phyloP scores from a whole-genome alignment of 1,140 invertebrate species.

The Polyergus mexicanus region DNA sequence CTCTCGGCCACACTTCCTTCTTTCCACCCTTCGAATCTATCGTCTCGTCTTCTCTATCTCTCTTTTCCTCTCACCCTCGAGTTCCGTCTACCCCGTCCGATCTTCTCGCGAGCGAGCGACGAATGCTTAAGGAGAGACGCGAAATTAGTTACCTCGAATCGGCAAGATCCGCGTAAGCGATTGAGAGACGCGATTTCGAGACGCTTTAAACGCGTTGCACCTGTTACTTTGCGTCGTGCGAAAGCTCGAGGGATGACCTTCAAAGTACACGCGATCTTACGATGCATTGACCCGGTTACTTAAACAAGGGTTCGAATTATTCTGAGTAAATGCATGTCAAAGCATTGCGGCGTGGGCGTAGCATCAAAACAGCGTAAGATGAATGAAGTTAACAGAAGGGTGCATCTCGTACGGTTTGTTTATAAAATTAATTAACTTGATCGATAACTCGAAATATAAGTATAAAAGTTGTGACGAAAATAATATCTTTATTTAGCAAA shows the following conservation, averaged over 20 bases:
- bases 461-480: background rate
- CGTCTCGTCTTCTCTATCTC: slow-evolving; percentile 42
- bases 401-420: background rate
- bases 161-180: background rate
- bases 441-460: background rate
- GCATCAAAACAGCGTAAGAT: slow-evolving; percentile 20
- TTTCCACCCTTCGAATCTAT: slow-evolving; percentile 66
- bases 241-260: slow-evolving; percentile 56
- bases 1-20: slow-evolving; percentile 67
- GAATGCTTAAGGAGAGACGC: slow-evolving; percentile 67
- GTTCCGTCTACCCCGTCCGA: slow-evolving; percentile 46
- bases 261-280: slow-evolving; percentile 36
- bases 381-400: slow-evolving; percentile 36
- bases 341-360: slow-evolving; percentile 2
- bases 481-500: slow-evolving; percentile 17
- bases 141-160: slow-evolving; percentile 72
- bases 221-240: slow-evolving; percentile 42
- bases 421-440: slow-evolving; percentile 20
- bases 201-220: slow-evolving; percentile 22
- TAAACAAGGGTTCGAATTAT: slow-evolving; percentile 57
- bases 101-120: slow-evolving; percentile 40
- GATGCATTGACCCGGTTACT: slow-evolving; percentile 58
- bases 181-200: background rate
- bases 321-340: slow-evolving; percentile 56
- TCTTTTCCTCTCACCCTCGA: slow-evolving; percentile 34